These are phyloP conservation scores for Crematogaster levior DNA, from an alignment of 2,888 invertebrate species.

Conservation along the genomic window DNA sequence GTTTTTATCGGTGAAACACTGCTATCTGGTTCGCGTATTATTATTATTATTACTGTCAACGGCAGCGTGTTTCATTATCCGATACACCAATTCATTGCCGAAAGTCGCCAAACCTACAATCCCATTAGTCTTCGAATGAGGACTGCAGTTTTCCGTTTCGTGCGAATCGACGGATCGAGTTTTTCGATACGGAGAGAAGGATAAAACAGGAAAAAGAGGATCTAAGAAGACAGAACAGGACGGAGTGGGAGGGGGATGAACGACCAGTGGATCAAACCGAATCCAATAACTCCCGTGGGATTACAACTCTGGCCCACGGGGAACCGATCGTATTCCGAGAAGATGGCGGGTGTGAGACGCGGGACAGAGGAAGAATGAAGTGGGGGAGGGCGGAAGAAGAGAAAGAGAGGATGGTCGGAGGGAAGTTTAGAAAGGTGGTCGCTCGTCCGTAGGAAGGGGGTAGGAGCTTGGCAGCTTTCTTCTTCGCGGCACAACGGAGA, in stretches of 20 bases:
- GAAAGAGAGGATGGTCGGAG: not conserved
- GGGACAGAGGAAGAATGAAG: constrained; percentile 1
- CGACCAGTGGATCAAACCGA: constrained; percentile 81
- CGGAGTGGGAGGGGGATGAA: constrained; percentile 44
- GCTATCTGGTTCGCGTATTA: constrained; percentile 12
- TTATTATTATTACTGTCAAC: constrained; percentile 15
- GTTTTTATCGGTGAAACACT: constrained; percentile 6
- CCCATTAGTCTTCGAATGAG: constrained; percentile 13
- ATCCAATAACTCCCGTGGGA: constrained; percentile 83
- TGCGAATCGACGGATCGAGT: constrained; percentile 26
- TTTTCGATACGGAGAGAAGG: constrained; percentile 32
- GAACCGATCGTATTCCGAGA: constrained; percentile 71
- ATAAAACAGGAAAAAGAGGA: constrained; percentile 46
- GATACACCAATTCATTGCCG: constrained; percentile 14
- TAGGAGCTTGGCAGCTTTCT: constrained; percentile 36
- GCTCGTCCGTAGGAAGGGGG: constrained; percentile 2
- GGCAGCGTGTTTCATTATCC: constrained; percentile 11
- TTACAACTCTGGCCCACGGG: constrained; percentile 78
- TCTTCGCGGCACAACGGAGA: constrained; percentile 43
- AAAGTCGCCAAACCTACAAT: constrained; percentile 1
- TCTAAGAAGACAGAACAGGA: constrained; percentile 15
- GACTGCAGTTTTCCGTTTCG: constrained; percentile 25
- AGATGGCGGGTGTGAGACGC: constrained; percentile 52
- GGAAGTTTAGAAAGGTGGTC: constrained; percentile 44
- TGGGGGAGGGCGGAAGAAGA: not conserved